phyloP scores from a whole-genome alignment of 2,888 invertebrate genomes.

The Sarcophaga subvicina region DNA sequence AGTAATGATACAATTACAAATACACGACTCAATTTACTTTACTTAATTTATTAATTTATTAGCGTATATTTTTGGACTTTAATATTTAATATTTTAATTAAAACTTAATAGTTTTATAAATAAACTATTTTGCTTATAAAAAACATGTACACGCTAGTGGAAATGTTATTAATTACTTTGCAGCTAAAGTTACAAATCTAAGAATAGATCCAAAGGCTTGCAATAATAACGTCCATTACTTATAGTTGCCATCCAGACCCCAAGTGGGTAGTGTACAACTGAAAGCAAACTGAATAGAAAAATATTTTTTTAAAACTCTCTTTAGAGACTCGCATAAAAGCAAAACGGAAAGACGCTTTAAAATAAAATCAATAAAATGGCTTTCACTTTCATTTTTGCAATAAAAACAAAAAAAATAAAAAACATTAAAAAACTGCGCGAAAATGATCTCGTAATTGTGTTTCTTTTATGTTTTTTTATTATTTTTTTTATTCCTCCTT shows the following conservation, averaged over 20 bases:
- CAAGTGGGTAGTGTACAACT: slow-evolving; percentile 33
- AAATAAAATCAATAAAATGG: slow-evolving; percentile 34
- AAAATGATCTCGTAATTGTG: slow-evolving; percentile 66
- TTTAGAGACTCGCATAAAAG: slow-evolving; percentile 1
- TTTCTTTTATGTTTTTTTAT: slow-evolving; percentile 13
- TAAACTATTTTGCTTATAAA: too few species aligned
- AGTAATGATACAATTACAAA: too few species aligned
- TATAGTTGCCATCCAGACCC: background rate
- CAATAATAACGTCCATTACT: too few species aligned
- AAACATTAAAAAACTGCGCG: background rate
- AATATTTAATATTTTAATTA: too few species aligned
- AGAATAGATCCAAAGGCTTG: too few species aligned
- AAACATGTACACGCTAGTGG: too few species aligned
- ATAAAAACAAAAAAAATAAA: slow-evolving; percentile 4
- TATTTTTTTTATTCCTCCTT: slow-evolving; percentile 9
- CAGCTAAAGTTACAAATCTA: too few species aligned
- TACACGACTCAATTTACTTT: too few species aligned
- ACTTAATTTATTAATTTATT: too few species aligned
- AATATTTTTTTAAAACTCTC: slow-evolving; percentile 54
- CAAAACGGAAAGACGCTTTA: slow-evolving; percentile 2
- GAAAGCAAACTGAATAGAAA: slow-evolving; percentile 18
- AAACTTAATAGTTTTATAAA: too few species aligned
- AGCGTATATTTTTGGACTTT: too few species aligned
- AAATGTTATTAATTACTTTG: too few species aligned
- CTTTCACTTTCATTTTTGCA: slow-evolving; percentile 65